Conservation (phyloP, 2,888 invertebrate species). For the Tetrapedia diversipes region DNA sequence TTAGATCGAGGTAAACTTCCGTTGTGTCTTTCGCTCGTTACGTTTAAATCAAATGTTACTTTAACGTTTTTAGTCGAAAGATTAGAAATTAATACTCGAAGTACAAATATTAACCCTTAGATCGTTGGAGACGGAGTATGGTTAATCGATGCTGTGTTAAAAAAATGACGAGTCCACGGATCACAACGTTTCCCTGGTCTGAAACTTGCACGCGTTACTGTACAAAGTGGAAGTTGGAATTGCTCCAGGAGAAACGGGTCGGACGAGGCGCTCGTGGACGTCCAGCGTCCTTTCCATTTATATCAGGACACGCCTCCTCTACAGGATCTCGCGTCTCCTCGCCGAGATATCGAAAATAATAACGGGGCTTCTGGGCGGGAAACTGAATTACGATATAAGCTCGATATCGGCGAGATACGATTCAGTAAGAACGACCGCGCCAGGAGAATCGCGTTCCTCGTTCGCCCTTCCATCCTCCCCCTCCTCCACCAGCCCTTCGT, state of each 20-base stretch:
- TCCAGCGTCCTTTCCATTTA: conserved; percentile 60
- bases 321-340: conserved; percentile 20
- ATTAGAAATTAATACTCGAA: no score
- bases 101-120: no score
- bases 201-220: no score
- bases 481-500: not conserved
- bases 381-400: conserved; percentile 71
- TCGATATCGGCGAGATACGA: conserved; percentile 64
- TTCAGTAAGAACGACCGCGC: conserved; percentile 56
- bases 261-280: conserved; percentile 40
- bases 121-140: no score
- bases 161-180: no score
- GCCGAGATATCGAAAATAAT: conserved; percentile 75
- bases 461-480: not conserved
- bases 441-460: conserved; percentile 33
- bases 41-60: no score
- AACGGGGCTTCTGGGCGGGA: conserved; percentile 64
- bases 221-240: conserved; percentile 25
- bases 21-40: no score
- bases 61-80: no score
- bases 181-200: no score
- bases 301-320: conserved; percentile 29
- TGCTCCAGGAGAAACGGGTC: conserved; percentile 40
- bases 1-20: no score
- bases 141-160: no score